Base-by-base conservation (phyloP, 2,113 vertebrate species). In the Hiodon tergisus region DNA sequence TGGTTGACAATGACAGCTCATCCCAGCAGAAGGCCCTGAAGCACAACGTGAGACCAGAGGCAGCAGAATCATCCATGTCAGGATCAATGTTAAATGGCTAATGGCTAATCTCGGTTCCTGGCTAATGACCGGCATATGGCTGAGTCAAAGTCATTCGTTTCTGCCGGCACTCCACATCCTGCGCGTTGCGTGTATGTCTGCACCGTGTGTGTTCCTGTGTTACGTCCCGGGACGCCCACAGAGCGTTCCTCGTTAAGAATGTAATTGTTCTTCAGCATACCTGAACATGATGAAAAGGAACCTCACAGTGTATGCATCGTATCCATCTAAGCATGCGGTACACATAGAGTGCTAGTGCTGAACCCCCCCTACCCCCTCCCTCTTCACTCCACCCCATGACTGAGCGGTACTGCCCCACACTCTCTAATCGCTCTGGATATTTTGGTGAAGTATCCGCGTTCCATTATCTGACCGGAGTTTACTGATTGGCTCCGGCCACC, bases 51-150 rank as follows among this genome's bases (percentile, higher is more conserved):
- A 31, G 31, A 58, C 72, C 8, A 13, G 71, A 8, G 52, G 69
- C 52, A 50, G 66, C 46, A 81, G 79, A 82, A 81, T 84, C 83
- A 82, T 82, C 86, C 84, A 85, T 74, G 68, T 76, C 78, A 81
- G 73, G 86, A 91, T 90, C 88, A 83, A 91, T 89, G 87, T 85
- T 87, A 86, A 87, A 84, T 81, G 85, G 87, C 85, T n/a, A n/a
- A n/a, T n/a, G n/a, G n/a, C n/a, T n/a, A n/a, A n/a, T n/a, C n/a
- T n/a, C n/a, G n/a, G n/a, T n/a, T n/a, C n/a, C 89, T 89, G 87
- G 86, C 88, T 82, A 79, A 84, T 79, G 78, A 81, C 76, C 65
- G 76, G 80, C 81, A 80, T 77, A 77, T 77, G 75, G 77, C 76
- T 81, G 78, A 83, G n/a, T n/a, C 82, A 84, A 84, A 81, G 82